phyloP scores from a whole-genome alignment of 1,140 invertebrate species.

The Drosophila orosa region DNA sequence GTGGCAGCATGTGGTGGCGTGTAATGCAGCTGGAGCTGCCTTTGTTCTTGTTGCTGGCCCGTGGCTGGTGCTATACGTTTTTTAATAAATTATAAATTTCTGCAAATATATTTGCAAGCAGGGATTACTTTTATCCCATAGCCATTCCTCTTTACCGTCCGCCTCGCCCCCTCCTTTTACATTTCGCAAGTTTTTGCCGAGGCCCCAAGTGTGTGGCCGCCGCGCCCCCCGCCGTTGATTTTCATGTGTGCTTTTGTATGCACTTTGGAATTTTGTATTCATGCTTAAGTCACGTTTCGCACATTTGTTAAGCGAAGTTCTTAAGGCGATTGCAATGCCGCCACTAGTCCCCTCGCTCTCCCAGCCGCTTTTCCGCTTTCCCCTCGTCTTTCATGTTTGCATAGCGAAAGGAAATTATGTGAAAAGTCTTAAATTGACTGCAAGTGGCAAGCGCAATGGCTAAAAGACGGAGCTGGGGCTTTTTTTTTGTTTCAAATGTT shows the following conservation, averaged over 20 bases:
- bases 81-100: conserved; percentile 83
- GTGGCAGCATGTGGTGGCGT: conserved; percentile 48
- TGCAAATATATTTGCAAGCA: conserved; percentile 80
- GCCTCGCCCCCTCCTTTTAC: conserved; percentile 41
- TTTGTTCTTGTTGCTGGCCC: conserved; percentile 61
- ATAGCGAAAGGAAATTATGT: conserved; percentile 46
- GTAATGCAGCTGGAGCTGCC: conserved; percentile 35
- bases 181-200: conserved; percentile 72
- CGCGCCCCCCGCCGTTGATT: conserved; percentile 12
- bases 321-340: conserved; percentile 72
- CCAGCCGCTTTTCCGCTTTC: neutral
- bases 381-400: conserved; percentile 20
- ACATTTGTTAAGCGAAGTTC: conserved; percentile 81
- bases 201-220: conserved; percentile 67
- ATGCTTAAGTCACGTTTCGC: conserved; percentile 78
- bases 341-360: neutral
- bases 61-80: conserved; percentile 75
- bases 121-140: conserved; percentile 73
- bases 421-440: conserved; percentile 78
- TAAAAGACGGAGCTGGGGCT: neutral
- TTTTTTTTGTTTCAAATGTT: conserved; percentile 9
- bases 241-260: conserved; percentile 68
- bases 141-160: conserved; percentile 27
- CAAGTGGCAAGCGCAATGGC: conserved; percentile 48
- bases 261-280: conserved; percentile 77